A percentile compares a stretch with the other conserved stretches of the same genome.
phyloP scores from a whole-genome alignment of 1,140 invertebrate species.

The Druon quercuslanigerum region DNA sequence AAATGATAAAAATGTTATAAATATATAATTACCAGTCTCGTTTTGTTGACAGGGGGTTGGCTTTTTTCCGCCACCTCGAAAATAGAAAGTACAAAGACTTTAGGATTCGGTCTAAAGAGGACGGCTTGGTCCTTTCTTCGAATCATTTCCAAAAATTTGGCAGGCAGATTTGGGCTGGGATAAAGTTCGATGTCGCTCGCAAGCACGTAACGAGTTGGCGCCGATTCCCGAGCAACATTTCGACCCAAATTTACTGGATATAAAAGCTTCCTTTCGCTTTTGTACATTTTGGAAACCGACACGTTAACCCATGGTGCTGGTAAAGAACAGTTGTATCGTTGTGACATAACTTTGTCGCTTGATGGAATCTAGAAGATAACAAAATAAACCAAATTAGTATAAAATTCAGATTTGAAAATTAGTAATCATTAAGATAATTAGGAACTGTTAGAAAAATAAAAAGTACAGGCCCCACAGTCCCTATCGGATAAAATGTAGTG shows the following conservation, averaged over 20 bases:
- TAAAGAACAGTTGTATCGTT: constrained; percentile 82
- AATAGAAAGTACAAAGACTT: constrained; percentile 88
- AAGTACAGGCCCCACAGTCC: no score
- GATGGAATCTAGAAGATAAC: constrained; percentile 79
- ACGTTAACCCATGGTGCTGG: constrained; percentile 83
- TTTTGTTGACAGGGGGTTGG: constrained; percentile 85
- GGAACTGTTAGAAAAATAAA: neutral
- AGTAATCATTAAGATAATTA: no score
- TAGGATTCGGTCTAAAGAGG: constrained; percentile 80
- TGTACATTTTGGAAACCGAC: constrained; percentile 82
- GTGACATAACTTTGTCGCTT: constrained; percentile 78
- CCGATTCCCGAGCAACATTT: constrained; percentile 88
- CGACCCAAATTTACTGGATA: constrained; percentile 93
- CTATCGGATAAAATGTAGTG: no score
- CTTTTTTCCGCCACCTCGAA: constrained; percentile 88
- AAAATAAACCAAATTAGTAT: neutral
- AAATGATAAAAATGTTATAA: constrained; percentile 11
- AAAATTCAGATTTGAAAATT: no score
- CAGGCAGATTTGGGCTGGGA: constrained; percentile 86
- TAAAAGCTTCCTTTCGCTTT: constrained; percentile 85
- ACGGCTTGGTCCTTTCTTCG: constrained; percentile 81
- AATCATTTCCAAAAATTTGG: constrained; percentile 89
- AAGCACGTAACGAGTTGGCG: constrained; percentile 88
- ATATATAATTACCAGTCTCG: constrained; percentile 75
- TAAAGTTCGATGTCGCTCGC: constrained; percentile 93